Conservation (phyloP, 2,113 vertebrate species). For the Pteruthius melanotis region DNA sequence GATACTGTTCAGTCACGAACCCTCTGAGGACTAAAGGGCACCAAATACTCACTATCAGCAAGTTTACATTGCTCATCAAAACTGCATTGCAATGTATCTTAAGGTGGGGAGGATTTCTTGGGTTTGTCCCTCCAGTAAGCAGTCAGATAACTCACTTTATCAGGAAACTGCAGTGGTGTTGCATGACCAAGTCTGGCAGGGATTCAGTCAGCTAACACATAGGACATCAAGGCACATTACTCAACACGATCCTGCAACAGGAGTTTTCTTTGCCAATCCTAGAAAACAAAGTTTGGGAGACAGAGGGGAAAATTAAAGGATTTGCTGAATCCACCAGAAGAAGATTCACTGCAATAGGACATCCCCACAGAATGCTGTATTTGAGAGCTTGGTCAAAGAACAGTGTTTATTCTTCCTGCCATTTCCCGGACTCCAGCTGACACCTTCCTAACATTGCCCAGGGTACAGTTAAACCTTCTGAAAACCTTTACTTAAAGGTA, state of each 20-base stretch:
- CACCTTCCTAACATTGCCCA: not conserved
- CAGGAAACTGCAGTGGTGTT: not conserved
- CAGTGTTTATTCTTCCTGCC: not conserved
- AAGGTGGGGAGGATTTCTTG: not conserved
- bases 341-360: accelerated
- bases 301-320: not conserved
- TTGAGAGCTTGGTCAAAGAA: not conserved
- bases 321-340: not conserved
- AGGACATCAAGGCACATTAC: not conserved
- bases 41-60: accelerated
- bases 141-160: not conserved
- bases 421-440: not conserved
- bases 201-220: not conserved
- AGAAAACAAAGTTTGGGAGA: not conserved
- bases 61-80: not conserved
- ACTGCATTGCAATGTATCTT: not conserved
- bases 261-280: not conserved
- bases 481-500: not conserved
- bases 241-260: not conserved
- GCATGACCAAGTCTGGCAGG: not conserved
- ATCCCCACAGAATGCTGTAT: not conserved
- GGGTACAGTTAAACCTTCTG: not conserved
- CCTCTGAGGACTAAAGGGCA: not conserved
- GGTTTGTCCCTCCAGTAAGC: not conserved
- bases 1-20: not conserved